Evolutionary conservation across 2,797 vertebrate genomes (phyloP).

Genomic region (Ara ararauna): DNA sequence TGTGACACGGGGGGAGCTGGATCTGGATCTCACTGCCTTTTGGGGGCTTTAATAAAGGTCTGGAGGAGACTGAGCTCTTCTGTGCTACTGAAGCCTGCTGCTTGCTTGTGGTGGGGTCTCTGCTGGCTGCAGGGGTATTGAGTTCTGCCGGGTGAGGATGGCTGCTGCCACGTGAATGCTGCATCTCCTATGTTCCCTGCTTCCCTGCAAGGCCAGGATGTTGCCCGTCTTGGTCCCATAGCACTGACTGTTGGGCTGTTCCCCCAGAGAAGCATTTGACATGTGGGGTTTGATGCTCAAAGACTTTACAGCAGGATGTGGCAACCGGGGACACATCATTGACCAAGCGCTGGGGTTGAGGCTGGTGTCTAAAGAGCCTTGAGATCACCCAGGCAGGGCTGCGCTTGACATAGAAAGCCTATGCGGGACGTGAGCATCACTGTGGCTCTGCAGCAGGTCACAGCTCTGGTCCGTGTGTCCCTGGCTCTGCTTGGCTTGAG

Average conservation of each 20-base stretch:
- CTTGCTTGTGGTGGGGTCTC: background rate
- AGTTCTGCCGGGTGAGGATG: background rate
- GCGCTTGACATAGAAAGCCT: rapidly evolving
- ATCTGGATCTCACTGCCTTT: background rate
- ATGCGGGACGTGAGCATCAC: rapidly evolving
- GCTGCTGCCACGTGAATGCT: rapidly evolving
- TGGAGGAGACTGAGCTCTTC: background rate
- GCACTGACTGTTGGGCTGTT: rapidly evolving
- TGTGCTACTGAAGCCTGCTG: background rate
- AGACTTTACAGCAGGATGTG: too few relatives aligned
- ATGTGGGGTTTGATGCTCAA: rapidly evolving
- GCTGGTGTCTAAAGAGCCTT: background rate
- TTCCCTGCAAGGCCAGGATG: background rate
- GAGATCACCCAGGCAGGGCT: rapidly evolving
- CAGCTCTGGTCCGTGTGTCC: rapidly evolving
- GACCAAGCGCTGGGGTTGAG: rapidly evolving
- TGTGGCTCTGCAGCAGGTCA: background rate
- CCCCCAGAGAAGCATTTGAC: background rate
- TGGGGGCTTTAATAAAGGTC: conserved; percentile 2
- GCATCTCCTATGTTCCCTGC: background rate
- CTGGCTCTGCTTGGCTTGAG: background rate
- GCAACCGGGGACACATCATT: rapidly evolving
- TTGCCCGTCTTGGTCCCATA: rapidly evolving
- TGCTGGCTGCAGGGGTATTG: background rate
- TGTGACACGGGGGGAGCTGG: background rate